Evolutionary conservation across 1,140 invertebrate species (phyloP), one percentile per base, ranked within the genome.

Genomic region (Apis dorsata): DNA sequence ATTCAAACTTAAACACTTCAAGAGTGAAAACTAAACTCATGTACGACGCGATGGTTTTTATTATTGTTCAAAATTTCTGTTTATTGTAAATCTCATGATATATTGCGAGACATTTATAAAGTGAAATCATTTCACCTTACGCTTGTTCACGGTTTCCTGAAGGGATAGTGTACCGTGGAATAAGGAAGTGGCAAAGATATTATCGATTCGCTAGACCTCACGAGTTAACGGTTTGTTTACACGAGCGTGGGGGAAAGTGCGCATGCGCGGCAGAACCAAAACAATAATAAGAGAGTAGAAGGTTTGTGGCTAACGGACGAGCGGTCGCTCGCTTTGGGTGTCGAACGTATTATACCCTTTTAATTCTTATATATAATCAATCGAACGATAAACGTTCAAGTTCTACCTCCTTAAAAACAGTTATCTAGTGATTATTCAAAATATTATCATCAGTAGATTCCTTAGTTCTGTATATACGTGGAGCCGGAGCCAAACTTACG

Each of bases 191-290:
- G 84, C 82, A 80, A 81, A 74, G 73, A 90, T 93, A 92, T 91
- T 93, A 94, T 94, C 91, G 93, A 93, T 93, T 93, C 80, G 89
- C 91, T 89, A 88, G 89, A 86, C 89, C 85, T 91, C 90, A 83
- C 88, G 91, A 93, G 92, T 93, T 93, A 94, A 93, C 93, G 93
- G 93, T 94, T 94, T 94, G 93, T 94, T 94, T 94, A 94, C 92
- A 93, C 90, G 89, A 91, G 87, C 82, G 79, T 74, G 83, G 75
- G 60, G 70, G 75, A 75, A 75, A 53, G 72, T 77, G 91, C 93
- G 93, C 93, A 93, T 94, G 93, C 93, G 93, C 89, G 34, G 62
- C 84, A 65, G 84, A 85, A 87, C 90, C 92, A 93, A 94, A 94
- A 94, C 92, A 94, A 94, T 93, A 94, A 93, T 93, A 94, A 92